phyloP scores from a whole-genome alignment of 2,113 vertebrate genomes.

The Mustelus asterias region DNA sequence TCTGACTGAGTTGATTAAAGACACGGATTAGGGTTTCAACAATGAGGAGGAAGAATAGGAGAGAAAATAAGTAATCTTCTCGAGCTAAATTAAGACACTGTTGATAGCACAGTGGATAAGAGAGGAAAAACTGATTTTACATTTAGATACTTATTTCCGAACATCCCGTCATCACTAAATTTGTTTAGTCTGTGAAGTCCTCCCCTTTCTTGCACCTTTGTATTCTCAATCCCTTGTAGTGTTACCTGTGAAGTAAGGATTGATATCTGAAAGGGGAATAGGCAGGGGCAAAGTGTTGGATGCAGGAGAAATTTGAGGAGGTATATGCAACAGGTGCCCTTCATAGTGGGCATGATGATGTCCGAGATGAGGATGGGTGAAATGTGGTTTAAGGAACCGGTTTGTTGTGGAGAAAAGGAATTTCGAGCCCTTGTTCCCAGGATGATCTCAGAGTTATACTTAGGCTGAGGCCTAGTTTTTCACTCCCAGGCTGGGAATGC shows the following conservation, averaged over 20 bases:
- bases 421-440: background rate
- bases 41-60: background rate
- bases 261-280: background rate
- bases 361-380: background rate
- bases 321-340: background rate
- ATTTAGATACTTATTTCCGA: background rate
- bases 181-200: background rate
- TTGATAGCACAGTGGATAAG: background rate
- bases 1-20: background rate
- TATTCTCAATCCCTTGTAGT: background rate
- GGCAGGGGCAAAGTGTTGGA: background rate
- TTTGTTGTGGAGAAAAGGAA: background rate
- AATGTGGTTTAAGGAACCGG: background rate
- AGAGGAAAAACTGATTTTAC: background rate
- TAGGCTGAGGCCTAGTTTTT: background rate
- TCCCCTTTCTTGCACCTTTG: background rate
- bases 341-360: background rate
- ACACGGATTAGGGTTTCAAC: background rate
- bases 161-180: background rate
- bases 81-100: background rate
- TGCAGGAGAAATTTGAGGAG: background rate
- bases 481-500: too few species aligned
- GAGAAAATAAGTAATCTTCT: background rate
- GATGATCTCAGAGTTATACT: background rate
- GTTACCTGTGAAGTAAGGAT: background rate